Evolutionary conservation across 2,888 invertebrate species (phyloP).

Genomic region (Drosophila eohydei): DNA sequence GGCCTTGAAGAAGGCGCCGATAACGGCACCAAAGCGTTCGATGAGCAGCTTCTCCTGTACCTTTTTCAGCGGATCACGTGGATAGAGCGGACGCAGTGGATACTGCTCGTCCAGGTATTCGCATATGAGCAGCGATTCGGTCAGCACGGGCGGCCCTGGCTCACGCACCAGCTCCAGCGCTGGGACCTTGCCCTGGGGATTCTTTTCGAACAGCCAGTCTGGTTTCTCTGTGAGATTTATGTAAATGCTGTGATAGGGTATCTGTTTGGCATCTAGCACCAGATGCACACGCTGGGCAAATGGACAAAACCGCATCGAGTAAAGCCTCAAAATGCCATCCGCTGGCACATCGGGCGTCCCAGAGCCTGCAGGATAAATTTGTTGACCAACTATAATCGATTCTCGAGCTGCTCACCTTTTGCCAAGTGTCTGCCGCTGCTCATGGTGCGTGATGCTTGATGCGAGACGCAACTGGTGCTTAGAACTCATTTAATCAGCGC

Average conservation of each 20-base stretch:
- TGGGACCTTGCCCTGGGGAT: conserved; percentile 90
- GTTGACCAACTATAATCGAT: not conserved
- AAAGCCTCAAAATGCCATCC: conserved; percentile 89
- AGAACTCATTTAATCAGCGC: not conserved
- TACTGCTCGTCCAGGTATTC: conserved; percentile 94
- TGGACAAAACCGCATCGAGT: conserved; percentile 94
- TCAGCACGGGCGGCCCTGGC: conserved; percentile 86
- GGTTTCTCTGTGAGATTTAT: conserved; percentile 92
- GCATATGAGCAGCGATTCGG: conserved; percentile 92
- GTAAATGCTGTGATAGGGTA: conserved; percentile 91
- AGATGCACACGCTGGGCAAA: conserved; percentile 92
- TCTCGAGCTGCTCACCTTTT: conserved; percentile 52
- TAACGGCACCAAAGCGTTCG: conserved; percentile 81
- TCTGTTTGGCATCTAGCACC: conserved; percentile 92
- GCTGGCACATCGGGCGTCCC: conserved; percentile 87
- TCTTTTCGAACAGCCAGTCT: conserved; percentile 91
- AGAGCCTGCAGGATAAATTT: conserved; percentile 86
- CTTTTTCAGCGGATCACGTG: conserved; percentile 85
- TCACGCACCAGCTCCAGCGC: conserved; percentile 89
- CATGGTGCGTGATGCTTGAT: conserved; percentile 50
- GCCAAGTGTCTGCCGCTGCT: conserved; percentile 74
- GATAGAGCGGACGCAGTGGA: conserved; percentile 88
- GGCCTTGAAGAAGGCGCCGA: conserved; percentile 81
- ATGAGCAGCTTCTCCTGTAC: conserved; percentile 84
- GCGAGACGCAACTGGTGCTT: conserved; percentile 38